Conservation (phyloP, 2,113 vertebrate species). For the Puffinus mauretanicus region DNA sequence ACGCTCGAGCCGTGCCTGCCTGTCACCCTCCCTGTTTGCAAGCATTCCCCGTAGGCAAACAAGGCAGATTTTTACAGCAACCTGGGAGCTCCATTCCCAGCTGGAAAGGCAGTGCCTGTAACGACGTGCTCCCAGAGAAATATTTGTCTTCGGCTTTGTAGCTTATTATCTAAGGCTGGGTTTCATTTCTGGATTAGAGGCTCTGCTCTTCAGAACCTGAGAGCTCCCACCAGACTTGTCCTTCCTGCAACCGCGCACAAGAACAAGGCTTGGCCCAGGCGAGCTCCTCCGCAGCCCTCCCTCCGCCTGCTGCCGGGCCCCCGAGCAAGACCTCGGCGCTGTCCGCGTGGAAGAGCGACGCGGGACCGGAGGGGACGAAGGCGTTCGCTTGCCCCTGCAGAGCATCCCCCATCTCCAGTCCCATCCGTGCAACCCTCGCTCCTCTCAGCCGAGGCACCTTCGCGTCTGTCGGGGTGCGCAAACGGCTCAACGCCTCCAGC, state of each 20-base stretch:
- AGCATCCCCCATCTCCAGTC: neutral
- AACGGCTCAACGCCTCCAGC: neutral
- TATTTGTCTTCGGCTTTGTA: neutral
- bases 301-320: neutral
- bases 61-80: neutral
- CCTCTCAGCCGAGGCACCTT: neutral
- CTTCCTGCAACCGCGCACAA: neutral
- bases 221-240: neutral
- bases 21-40: neutral
- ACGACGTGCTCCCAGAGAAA: rapidly evolving
- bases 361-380: neutral
- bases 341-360: neutral
- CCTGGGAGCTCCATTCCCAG: neutral
- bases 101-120: neutral
- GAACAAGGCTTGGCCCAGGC: neutral
- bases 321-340: rapidly evolving
- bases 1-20: rapidly evolving
- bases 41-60: neutral
- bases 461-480: rapidly evolving
- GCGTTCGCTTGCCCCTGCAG: rapidly evolving
- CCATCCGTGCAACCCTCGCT: rapidly evolving
- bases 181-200: neutral
- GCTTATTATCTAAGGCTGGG: neutral
- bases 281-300: neutral
- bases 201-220: neutral